These are phyloP conservation scores for Microctenopoma steveboyesi DNA, from an alignment of 2,797 vertebrate species.

Conservation along the genomic window DNA sequence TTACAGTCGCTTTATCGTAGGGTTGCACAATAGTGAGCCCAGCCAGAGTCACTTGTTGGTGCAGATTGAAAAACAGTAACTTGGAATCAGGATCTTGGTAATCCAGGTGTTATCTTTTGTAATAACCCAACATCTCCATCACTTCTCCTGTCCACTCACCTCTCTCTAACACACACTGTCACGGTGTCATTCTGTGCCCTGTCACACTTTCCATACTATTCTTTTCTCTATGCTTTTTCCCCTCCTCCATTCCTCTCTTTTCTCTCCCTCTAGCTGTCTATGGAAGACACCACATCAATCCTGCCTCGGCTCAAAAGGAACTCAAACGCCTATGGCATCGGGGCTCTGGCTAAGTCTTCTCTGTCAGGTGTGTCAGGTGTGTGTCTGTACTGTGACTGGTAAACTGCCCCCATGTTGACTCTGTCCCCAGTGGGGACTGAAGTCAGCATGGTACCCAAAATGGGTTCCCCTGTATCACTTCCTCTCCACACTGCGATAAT, in stretches of 20 bases:
- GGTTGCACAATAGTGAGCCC: slow-evolving; percentile 71
- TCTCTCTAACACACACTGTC: slow-evolving; percentile 84
- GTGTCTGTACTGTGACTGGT: slow-evolving; percentile 84
- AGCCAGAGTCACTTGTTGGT: slow-evolving; percentile 44
- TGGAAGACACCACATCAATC: slow-evolving; percentile 99
- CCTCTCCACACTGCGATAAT: slow-evolving; percentile 73
- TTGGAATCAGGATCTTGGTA: slow-evolving; percentile 51
- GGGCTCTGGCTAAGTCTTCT: slow-evolving; percentile 99
- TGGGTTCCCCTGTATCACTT: slow-evolving; percentile 83
- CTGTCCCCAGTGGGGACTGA: slow-evolving; percentile 67
- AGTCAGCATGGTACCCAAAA: slow-evolving; percentile 86
- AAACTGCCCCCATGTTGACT: slow-evolving; percentile 87
- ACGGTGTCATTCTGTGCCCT: slow-evolving; percentile 77
- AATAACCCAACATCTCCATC: slow-evolving; percentile 77
- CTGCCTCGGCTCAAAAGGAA: slow-evolving; percentile 96
- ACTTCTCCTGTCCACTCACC: slow-evolving; percentile 75
- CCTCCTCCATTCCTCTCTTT: slow-evolving; percentile 70
- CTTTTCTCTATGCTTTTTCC: slow-evolving; percentile 46
- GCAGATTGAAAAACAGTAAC: slow-evolving; percentile 26
- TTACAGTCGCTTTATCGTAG: slow-evolving; percentile 52
- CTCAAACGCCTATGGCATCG: slow-evolving; percentile 98
- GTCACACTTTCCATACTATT: slow-evolving; percentile 70
- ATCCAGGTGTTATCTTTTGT: slow-evolving; percentile 59
- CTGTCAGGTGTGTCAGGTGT: slow-evolving; percentile 97
- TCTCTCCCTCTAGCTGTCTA: slow-evolving; percentile 90